Evolutionary conservation across 2,888 invertebrate species (phyloP).

Genomic region (Ecliptopera silaceata): DNA sequence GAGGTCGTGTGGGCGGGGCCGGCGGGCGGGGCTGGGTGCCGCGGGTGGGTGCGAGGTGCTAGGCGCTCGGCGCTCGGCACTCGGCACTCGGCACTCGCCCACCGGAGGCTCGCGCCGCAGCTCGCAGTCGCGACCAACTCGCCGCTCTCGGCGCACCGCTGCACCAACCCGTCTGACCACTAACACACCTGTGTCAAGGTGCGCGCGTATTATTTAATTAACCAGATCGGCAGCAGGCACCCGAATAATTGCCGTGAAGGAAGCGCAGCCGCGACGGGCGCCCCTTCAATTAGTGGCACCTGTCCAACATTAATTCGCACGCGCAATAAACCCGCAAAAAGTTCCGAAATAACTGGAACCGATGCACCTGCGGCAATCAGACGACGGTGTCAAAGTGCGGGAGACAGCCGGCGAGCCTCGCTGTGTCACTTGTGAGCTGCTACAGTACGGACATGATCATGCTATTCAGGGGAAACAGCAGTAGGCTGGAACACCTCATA

Average conservation of each 20-base stretch:
- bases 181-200: constrained; percentile 61
- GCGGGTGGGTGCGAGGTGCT: too few relatives aligned
- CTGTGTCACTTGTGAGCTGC: constrained; percentile 19
- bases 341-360: constrained; percentile 73
- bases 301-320: constrained; percentile 79
- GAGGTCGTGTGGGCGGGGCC: constrained; percentile 65
- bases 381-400: constrained; percentile 40
- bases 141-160: constrained; percentile 60
- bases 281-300: constrained; percentile 77
- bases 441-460: constrained; percentile 80
- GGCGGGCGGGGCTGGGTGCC: constrained; percentile 76
- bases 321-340: constrained; percentile 72
- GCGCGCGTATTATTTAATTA: constrained; percentile 60
- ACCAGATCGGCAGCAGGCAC: constrained; percentile 62
- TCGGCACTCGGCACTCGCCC: constrained; percentile 60
- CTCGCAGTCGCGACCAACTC: constrained; percentile 70
- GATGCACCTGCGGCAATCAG: constrained; percentile 75
- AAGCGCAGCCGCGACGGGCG: constrained; percentile 65
- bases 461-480: constrained; percentile 94
- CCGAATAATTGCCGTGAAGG: constrained; percentile 79
- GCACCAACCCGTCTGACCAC: constrained; percentile 40
- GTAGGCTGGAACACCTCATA: constrained; percentile 91
- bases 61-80: constrained; percentile 51
- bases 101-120: constrained; percentile 54
- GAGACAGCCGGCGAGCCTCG: constrained; percentile 35